Evolutionary conservation across 2,888 invertebrate genomes (phyloP).

Genomic region (Suillia variegata): DNA sequence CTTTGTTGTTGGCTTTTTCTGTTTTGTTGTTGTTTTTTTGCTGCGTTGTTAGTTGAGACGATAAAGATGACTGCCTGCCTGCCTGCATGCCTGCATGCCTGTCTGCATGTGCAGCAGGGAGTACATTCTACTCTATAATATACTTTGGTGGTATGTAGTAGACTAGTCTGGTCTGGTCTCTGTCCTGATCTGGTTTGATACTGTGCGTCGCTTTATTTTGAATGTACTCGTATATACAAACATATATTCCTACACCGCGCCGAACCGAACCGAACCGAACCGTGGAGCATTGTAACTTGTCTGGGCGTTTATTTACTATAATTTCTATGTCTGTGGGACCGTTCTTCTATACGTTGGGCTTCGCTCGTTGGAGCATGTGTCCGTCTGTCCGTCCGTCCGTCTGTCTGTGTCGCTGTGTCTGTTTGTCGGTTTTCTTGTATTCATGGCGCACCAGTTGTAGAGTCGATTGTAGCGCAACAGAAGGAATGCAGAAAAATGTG

Average conservation of each 20-base stretch:
- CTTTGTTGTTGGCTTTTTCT: not conserved
- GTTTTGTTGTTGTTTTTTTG: not conserved
- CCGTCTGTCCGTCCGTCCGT: not conserved
- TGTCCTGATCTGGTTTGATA: not conserved
- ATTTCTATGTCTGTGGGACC: constrained; percentile 1
- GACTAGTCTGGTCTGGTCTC: not conserved
- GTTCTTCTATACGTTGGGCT: too few species aligned
- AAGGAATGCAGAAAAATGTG: constrained; percentile 61
- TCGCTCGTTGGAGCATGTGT: too few species aligned
- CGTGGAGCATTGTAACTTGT: not conserved
- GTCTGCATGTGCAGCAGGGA: not conserved
- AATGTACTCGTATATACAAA: too few species aligned
- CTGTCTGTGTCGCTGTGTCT: constrained; percentile 22
- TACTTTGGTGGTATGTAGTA: not conserved
- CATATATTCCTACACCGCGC: too few species aligned
- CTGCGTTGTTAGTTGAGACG: not conserved
- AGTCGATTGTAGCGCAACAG: constrained; percentile 17
- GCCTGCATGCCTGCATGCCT: not conserved
- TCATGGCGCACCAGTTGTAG: constrained; percentile 15
- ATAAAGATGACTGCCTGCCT: not conserved
- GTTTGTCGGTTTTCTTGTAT: constrained; percentile 22
- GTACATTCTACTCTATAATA: not conserved
- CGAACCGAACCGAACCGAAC: too few species aligned
- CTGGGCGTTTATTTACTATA: not conserved
- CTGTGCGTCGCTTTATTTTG: too few species aligned